phyloP scores from a whole-genome alignment of 2,113 vertebrate species.

The Anguilla japonica region DNA sequence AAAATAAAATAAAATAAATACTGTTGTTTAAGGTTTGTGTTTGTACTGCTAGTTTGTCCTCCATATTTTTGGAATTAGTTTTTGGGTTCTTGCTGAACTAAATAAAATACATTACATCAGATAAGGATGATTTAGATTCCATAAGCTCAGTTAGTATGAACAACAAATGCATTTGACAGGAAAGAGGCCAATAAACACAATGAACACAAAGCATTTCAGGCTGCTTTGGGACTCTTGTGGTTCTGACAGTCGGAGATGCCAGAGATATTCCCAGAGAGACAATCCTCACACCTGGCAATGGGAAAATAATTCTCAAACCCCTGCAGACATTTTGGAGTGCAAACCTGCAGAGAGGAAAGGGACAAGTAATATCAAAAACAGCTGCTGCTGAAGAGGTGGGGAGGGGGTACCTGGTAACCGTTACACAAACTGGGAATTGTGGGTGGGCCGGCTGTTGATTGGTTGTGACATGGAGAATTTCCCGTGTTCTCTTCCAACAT shows the following conservation, averaged over 20 bases:
- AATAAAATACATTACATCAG: no score
- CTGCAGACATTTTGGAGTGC: neutral
- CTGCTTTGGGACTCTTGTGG: neutral
- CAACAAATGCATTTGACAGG: neutral
- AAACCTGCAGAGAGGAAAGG: neutral
- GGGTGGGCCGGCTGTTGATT: neutral
- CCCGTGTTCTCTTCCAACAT: neutral
- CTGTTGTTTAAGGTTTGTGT: neutral
- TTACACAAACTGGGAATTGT: neutral
- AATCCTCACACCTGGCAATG: neutral
- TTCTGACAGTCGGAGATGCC: no score
- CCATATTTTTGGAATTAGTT: neutral
- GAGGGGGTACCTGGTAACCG: neutral
- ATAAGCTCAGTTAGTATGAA: neutral
- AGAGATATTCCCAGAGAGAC: no score
- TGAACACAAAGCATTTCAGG: neutral
- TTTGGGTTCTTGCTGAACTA: no score
- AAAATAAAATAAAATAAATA: neutral
- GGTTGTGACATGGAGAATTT: no score
- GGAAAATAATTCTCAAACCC: neutral
- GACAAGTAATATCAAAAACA: neutral
- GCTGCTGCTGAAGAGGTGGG: neutral
- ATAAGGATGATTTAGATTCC: neutral
- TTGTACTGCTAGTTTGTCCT: neutral
- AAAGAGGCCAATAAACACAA: neutral